Evolutionary conservation across 2,113 vertebrate species (phyloP), one percentile per base, ranked within the genome.

Genomic region (Sigmodon hispidus): DNA sequence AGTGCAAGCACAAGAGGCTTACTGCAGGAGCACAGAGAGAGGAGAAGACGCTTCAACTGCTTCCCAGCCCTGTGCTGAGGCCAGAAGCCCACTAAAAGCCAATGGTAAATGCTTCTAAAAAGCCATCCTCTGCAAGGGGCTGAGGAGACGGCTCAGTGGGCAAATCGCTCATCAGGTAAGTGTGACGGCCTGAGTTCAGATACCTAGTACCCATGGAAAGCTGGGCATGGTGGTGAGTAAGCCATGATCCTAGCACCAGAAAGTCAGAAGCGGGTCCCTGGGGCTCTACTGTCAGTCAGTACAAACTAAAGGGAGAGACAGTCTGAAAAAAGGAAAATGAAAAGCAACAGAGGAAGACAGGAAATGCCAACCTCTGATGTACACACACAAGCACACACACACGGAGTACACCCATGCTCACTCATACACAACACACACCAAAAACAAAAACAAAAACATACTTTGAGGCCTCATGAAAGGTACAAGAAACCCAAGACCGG

Each of bases 1-100:
- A 3, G 2, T 3, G 36, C 3, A 22, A 70, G 69, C 36, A n/a
- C 67, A 70, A 17, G 67, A 70, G 67, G 34, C 19, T n/a, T 70
- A 15, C 67, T 70, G 36, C 69, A n/a, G 17, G 17, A 70, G 67
- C 67, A 70, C 36, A 70, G 67, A 70, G 8, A 70, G 63, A n/a
- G n/a, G n/a, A n/a, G 55, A 0, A 40, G 26, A 16, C 0, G 1
- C 10, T 55, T 55, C 76, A 34, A 3, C 55, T 17, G 2, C 0
- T 11, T 45, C 77, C 65, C 4, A 11, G 50, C 36, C 52, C 70
- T 29, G 13, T 16, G 29, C 4, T 1, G 29, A 7, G 4, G 5
- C 24, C 6, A 70, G 43, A 57, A 31, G 36, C 59, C 15, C 2
- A 1, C 11, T 29, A n/a, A 13, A 26, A 43, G 52, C 55, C 21